Evolutionary conservation across 2,113 vertebrate species (phyloP).

Genomic region (Pluvialis apricaria): DNA sequence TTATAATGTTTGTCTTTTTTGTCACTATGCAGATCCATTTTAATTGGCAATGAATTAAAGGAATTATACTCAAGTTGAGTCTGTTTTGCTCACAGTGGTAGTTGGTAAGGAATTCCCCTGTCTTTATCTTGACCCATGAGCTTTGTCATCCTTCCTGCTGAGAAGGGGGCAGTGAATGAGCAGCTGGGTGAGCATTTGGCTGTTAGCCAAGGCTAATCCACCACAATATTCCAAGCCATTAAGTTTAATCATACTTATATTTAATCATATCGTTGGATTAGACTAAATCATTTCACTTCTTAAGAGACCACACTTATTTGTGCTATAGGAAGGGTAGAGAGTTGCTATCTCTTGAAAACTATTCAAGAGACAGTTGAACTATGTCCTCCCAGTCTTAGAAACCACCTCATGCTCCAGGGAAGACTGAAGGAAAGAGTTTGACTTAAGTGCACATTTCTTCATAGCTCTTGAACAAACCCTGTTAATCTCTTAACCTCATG

Average conservation of each 20-base stretch:
- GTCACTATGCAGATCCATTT: neutral
- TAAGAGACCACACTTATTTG: neutral
- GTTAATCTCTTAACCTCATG: neutral
- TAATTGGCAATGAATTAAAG: neutral
- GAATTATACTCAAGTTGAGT: neutral
- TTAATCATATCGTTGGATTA: neutral
- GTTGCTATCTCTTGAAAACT: neutral
- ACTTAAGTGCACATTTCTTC: neutral
- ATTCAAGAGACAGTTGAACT: neutral
- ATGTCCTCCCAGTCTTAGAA: neutral
- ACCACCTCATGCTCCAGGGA: neutral
- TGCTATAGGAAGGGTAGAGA: neutral
- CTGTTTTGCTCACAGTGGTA: neutral
- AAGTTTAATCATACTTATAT: neutral
- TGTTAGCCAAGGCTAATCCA: neutral
- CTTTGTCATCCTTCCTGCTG: neutral
- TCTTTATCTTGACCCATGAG: neutral
- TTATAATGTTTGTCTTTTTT: neutral
- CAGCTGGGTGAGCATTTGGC: neutral
- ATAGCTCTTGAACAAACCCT: neutral
- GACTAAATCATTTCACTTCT: neutral
- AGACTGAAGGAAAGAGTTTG: neutral
- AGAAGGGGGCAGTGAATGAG: neutral
- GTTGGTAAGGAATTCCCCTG: neutral
- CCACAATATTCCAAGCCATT: neutral